phyloP scores from a whole-genome alignment of 2,113 vertebrate genomes.

The Ailuropoda melanoleuca region DNA sequence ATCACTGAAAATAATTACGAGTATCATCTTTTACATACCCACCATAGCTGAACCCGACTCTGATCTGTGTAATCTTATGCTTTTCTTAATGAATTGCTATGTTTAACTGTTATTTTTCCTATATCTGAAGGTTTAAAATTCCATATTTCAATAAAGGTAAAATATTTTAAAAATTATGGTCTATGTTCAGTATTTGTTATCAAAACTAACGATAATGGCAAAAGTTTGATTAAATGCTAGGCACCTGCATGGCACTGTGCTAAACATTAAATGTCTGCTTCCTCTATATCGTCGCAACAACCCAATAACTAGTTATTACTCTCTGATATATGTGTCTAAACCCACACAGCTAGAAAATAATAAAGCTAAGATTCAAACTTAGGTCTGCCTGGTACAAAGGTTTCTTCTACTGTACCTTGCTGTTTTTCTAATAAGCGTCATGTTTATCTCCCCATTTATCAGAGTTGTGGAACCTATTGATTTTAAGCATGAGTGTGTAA shows the following conservation, averaged over 20 bases:
- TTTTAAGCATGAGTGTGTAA: not conserved
- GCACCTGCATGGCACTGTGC: not conserved
- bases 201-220: slow-evolving; percentile 3
- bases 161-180: not conserved
- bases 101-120: not conserved
- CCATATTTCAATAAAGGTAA: not conserved
- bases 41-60: not conserved
- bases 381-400: not conserved
- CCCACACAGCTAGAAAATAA: not conserved
- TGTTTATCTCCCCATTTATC: not conserved
- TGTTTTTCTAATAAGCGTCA: not conserved
- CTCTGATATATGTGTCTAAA: not conserved
- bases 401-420: not conserved
- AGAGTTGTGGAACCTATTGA: not conserved
- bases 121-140: slow-evolving; percentile 34
- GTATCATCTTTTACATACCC: not conserved
- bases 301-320: not conserved
- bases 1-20: not conserved
- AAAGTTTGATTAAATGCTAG: not conserved
- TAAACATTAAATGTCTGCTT: not conserved
- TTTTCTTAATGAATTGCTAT: not conserved
- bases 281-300: not conserved
- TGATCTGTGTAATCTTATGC: not conserved
- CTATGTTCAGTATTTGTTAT: not conserved
- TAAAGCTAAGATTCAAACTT: not conserved